Conservation (phyloP, 2,797 vertebrate species). For the Siniperca undulata region DNA sequence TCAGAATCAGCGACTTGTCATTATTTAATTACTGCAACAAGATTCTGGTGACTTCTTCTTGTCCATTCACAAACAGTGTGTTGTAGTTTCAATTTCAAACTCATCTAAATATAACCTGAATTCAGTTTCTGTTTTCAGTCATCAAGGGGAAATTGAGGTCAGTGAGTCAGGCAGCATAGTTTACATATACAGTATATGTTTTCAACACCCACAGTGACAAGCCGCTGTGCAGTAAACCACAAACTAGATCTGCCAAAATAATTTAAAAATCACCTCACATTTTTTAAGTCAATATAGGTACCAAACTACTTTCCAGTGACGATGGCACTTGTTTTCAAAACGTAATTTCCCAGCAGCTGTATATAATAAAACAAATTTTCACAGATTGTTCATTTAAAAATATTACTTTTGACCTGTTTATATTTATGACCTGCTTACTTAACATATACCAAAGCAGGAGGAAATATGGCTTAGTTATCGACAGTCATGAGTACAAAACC, state of each 20-base stretch:
- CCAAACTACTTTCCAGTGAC: slow-evolving; percentile 37
- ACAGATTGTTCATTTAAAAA: background rate
- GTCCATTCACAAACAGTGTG: background rate
- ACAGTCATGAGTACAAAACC: background rate
- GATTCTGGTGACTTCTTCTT: background rate
- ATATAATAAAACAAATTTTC: slow-evolving; percentile 8
- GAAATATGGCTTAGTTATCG: background rate
- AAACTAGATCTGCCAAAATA: background rate
- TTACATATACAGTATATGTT: background rate
- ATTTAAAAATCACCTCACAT: background rate
- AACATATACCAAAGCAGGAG: background rate
- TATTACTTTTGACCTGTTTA: background rate
- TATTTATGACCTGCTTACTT: background rate
- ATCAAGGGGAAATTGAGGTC: slow-evolving; percentile 37
- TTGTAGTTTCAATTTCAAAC: slow-evolving; percentile 34
- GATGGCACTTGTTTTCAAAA: background rate
- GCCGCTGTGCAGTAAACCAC: background rate
- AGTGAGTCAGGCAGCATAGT: slow-evolving; percentile 10
- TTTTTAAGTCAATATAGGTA: background rate
- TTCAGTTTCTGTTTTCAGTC: slow-evolving; percentile 31
- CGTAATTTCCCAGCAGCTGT: background rate
- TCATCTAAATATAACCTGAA: slow-evolving; percentile 15
- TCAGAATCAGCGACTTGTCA: background rate
- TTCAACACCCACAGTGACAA: slow-evolving; percentile 16
- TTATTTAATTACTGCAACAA: background rate